phyloP scores from a whole-genome alignment of 2,888 invertebrate genomes.

The Synergus japonicus region DNA sequence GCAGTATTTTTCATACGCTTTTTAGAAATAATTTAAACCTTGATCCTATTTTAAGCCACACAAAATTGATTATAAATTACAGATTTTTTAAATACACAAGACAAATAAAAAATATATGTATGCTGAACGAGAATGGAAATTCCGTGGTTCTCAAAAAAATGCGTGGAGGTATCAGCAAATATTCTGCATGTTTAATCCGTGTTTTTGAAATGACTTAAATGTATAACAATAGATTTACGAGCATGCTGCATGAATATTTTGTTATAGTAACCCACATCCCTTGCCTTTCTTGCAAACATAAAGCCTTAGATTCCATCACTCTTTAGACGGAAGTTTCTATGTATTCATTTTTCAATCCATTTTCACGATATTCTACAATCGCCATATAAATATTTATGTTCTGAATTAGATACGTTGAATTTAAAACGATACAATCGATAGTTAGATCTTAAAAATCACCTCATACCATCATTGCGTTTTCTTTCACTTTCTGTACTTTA shows the following conservation, averaged over 20 bases:
- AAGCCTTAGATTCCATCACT: slow-evolving; percentile 28
- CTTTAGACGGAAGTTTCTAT: slow-evolving; percentile 28
- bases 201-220: neutral
- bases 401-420: slow-evolving; percentile 11
- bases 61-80: neutral
- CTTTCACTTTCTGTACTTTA: neutral
- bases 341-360: slow-evolving; percentile 19
- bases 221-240: slow-evolving; percentile 34
- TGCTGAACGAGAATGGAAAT: neutral
- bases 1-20: no score
- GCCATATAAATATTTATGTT: slow-evolving; percentile 8
- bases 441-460: neutral
- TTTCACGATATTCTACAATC: slow-evolving; percentile 3
- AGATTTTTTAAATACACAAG: neutral
- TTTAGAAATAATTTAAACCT: neutral
- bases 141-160: neutral
- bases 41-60: neutral
- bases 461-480: neutral
- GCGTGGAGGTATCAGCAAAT: slow-evolving; percentile 34
- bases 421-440: slow-evolving; percentile 13
- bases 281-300: slow-evolving; percentile 5
- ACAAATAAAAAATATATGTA: neutral
- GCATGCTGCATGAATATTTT: slow-evolving; percentile 68
- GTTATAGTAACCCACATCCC: slow-evolving; percentile 44
- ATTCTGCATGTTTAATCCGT: slow-evolving; percentile 11